Base-by-base conservation (phyloP, 2,888 invertebrate species). In the Orthosia gracilis region DNA sequence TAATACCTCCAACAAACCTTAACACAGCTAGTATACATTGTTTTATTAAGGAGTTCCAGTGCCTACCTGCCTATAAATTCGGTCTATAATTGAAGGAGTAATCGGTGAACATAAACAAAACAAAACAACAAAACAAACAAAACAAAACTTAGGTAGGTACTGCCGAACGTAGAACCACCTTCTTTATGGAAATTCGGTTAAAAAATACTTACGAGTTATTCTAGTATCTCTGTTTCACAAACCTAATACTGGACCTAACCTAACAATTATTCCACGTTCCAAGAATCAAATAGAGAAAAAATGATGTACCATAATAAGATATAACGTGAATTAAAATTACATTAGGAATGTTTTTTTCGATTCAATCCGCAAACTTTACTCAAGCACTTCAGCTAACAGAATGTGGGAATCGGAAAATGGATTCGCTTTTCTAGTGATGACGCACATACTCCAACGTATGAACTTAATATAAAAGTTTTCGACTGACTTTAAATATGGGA, bases 301-400 rank as follows among this genome's bases (percentile, higher is more conserved):
- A 62, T 15, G n/a, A 68, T 23, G 40, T 13, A 26, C 18, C 4
- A 69, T 55, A 4, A 18, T 23, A n/a, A 15, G n/a, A 58, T 57
- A 57, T 5, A 63, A 23, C 23, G 1, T 26, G 5, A 63, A 64
- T 62, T 67, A 75, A 75, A 78, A 76, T 78, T 47, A 66, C 50
- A 76, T 78, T 47, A 66, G 47, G 26, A 57, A 62, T 62, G 55
- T 79, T 73, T 83, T n/a, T 79, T 84, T 74, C 74, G 23, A 73
- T 83, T 52, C 61, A 69, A 70, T 78, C 49, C 75, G 47, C 66
- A 74, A 73, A 76, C 73, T 71, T 78, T 73, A 78, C 70, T 78
- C 62, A 55, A 61, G 49, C 66, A 65, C 69, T 76, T 71, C 69
- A 67, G 69, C 59, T 71, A 72, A 79, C 67, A 45, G 63, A 72